Percentiles rank a stretch among this genome's conserved stretches.
phyloP scores from a whole-genome alignment of 2,113 vertebrate species.

The Chaetodon trifascialis region DNA sequence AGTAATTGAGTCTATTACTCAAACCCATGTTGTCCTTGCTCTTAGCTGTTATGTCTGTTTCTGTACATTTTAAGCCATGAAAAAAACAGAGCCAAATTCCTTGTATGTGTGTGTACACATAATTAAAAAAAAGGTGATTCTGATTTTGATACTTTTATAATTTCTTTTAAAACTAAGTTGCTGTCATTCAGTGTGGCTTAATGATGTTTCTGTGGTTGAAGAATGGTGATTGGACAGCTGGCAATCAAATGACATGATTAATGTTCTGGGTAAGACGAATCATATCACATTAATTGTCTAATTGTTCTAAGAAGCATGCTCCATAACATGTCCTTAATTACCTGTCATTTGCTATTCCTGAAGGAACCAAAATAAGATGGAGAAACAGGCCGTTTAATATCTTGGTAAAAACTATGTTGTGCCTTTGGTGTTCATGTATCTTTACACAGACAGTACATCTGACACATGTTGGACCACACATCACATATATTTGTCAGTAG shows the following conservation, averaged over 20 bases:
- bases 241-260: slow-evolving; percentile 5
- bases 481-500: neutral
- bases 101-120: too few relatives aligned
- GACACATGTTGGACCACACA: neutral
- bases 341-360: neutral
- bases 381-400: neutral
- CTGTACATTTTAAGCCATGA: too few relatives aligned
- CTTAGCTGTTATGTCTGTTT: too few relatives aligned
- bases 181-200: neutral
- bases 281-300: neutral
- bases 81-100: too few relatives aligned
- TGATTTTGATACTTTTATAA: neutral
- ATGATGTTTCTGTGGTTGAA: neutral
- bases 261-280: neutral
- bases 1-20: too few relatives aligned
- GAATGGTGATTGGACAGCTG: neutral
- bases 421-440: too few relatives aligned
- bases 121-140: too few relatives aligned
- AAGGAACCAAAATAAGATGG: neutral
- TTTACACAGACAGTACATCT: neutral
- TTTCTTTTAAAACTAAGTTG: neutral
- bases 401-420: too few relatives aligned
- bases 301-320: neutral
- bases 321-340: neutral
- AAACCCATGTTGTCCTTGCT: too few relatives aligned